Evolutionary conservation across 2,797 vertebrate species (phyloP).

Genomic region (Balearica regulorum): DNA sequence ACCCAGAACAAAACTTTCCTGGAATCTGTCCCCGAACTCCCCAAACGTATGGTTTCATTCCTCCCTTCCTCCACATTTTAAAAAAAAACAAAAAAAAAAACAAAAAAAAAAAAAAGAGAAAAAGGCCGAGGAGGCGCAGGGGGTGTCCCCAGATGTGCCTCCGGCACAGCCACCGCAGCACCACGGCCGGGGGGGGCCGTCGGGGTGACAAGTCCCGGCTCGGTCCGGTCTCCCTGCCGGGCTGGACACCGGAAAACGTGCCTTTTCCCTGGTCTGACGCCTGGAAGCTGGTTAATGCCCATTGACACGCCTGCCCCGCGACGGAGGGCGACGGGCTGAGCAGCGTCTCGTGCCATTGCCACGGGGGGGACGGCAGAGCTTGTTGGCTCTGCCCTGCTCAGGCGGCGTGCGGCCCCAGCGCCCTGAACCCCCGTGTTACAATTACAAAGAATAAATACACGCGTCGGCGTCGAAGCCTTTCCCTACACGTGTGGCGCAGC

Average conservation of each 20-base stretch:
- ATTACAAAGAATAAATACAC: neutral
- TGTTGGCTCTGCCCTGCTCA: rapidly evolving
- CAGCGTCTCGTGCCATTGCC: rapidly evolving
- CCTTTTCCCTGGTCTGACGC: neutral
- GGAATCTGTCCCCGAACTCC: neutral
- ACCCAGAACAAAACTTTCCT: neutral
- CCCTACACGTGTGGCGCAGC: rapidly evolving
- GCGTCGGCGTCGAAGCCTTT: rapidly evolving
- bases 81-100: too few relatives aligned
- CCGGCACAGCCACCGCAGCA: neutral
- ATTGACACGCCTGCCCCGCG: rapidly evolving
- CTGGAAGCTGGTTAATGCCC: neutral
- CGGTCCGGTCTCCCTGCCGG: rapidly evolving
- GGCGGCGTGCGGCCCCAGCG: neutral
- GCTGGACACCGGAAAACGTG: neutral
- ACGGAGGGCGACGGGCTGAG: rapidly evolving
- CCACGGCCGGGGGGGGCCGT: rapidly evolving
- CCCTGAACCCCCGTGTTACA: neutral
- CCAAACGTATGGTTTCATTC: neutral
- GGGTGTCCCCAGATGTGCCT: neutral
- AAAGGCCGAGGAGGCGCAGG: neutral
- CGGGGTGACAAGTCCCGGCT: neutral
- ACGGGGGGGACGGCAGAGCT: neutral
- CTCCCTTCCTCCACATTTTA: neutral
- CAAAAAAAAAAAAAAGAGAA: too few relatives aligned